Evolutionary conservation across 2,113 vertebrate species (phyloP).

Genomic region (Istiophorus platypterus): DNA sequence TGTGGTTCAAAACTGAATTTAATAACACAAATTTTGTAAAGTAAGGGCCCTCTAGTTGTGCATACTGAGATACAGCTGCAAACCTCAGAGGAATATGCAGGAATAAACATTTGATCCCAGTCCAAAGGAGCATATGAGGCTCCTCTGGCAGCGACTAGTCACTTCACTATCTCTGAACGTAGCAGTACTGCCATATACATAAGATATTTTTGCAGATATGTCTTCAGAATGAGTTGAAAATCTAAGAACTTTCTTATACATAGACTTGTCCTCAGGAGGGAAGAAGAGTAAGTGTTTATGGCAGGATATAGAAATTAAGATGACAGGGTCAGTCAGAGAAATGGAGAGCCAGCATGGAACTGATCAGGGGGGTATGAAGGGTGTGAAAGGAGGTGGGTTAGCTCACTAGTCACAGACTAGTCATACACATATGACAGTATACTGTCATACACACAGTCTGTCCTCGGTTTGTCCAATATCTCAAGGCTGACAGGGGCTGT

Average conservation of each 20-base stretch:
- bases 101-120: conserved; percentile 22
- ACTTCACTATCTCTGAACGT: too few species aligned
- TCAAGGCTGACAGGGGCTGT: not conserved
- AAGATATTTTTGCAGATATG: conserved; percentile 13
- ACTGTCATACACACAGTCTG: conserved; percentile 5
- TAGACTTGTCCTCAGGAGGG: conserved; percentile 15
- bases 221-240: conserved; percentile 4
- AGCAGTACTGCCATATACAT: not conserved
- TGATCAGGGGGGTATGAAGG: not conserved
- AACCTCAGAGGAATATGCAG: not conserved
- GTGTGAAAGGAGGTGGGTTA: not conserved
- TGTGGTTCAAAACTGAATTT: not conserved
- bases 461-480: conserved; percentile 28
- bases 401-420: not conserved
- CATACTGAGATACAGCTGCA: not conserved
- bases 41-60: not conserved
- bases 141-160: not conserved
- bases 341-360: not conserved
- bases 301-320: conserved; percentile 25
- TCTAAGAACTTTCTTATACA: conserved; percentile 32
- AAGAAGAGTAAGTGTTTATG: conserved; percentile 33
- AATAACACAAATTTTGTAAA: not conserved
- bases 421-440: not conserved
- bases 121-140: not conserved
- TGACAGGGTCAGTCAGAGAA: conserved; percentile 28